Base-by-base conservation (phyloP, 2,113 vertebrate species). In the Phalacrocorax brasilianus region DNA sequence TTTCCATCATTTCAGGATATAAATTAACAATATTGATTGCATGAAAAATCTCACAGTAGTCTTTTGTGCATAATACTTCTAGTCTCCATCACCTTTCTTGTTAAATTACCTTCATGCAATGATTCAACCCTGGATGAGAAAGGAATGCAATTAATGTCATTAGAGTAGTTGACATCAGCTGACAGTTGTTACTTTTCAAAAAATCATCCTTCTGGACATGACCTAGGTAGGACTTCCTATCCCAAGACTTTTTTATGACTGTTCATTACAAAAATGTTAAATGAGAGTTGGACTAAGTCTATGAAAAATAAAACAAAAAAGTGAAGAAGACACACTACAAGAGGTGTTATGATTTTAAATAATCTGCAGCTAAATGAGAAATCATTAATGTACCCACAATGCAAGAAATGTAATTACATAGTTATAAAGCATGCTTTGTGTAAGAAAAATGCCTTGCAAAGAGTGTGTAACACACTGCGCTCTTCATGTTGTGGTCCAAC, bases 311-410 rank as follows among this genome's bases (percentile, higher is more conserved):
- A 35, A 10, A 44, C 38, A 44, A 44, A 49, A 5, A 49, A 11
- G 14, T 28, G 9, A 38, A 24, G 1, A 65, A 12, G 3, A 47
- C 1, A n/a, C 1, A 4, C 5, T 73, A 63, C 9, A 15, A 42
- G 38, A 53, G 11, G 1, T 53, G 28, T 72, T 72, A n/a, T 49
- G 13, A 40, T 76, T 73, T 49, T 26, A 83, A 83, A 59, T 44
- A 42, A 47, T 67, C 21, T 75, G 10, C 5, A 84, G 22, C 3
- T 16, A 65, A 47, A 2, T 49, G 20, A 63, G 8, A 80, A 80
- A 68, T n/a, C 23, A 8, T 32, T 66, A 72, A 44, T 32, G 8
- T 52, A 35, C 23, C 21, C 24, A 38, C 20, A 84, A 5, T 8
- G 6, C 13, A 55, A 33, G 5, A 83, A 87, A 72, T 61, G n/a